These are phyloP conservation scores for Tolypeutes matacus DNA, from an alignment of 2,797 vertebrate species.

Conservation along the genomic window DNA sequence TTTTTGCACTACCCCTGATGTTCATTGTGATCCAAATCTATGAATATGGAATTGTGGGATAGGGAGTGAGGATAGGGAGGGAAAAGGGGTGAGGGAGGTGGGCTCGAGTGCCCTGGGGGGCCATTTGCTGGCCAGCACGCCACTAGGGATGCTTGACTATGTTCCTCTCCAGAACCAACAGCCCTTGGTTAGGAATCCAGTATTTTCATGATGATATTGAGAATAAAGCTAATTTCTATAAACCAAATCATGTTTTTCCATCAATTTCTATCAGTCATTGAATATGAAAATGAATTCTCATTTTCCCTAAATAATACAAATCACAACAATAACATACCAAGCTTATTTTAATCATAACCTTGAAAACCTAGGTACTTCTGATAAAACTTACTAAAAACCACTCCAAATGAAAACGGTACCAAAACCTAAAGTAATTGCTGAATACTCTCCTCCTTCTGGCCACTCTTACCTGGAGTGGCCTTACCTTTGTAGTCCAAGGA, in stretches of 20 bases:
- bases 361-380: conserved; percentile 28
- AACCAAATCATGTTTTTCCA: not conserved
- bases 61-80: not conserved
- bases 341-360: not conserved
- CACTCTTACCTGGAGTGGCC: not conserved
- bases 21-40: not conserved
- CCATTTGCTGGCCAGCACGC: accelerated
- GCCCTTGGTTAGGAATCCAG: not conserved
- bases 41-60: not conserved
- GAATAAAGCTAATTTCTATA: not conserved
- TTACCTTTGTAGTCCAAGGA: not conserved
- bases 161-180: not conserved
- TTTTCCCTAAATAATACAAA: not conserved
- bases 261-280: not conserved
- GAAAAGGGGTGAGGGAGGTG: not conserved
- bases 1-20: not conserved
- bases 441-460: not conserved
- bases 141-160: not conserved
- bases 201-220: not conserved
- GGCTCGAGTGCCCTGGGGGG: not conserved
- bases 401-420: not conserved
- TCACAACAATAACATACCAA: conserved; percentile 39
- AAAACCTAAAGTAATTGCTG: not conserved
- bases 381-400: conserved; percentile 37
- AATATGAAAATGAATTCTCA: conserved; percentile 12